Base-by-base conservation (phyloP, 1,140 invertebrate species). In the Mycetomoellerius zeteki region DNA sequence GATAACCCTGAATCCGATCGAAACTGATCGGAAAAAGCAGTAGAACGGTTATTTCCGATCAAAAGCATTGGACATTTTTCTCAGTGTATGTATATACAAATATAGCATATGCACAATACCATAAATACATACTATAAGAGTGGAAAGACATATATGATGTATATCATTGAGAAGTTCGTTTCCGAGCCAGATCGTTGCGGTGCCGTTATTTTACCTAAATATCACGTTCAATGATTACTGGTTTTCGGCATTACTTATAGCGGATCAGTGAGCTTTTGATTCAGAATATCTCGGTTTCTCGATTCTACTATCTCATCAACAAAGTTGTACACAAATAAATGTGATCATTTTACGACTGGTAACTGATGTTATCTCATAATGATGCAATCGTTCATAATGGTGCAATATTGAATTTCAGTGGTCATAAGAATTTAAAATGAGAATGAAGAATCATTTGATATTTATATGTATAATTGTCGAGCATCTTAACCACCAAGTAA, bases 161-260 rank as follows among this genome's bases (percentile, higher is more conserved):
- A 33, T 56, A 27, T 30, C 30, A 64, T 52, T 12, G 19, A 72
- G 24, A 72, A 43, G 27, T 50, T 60, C 1, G 19, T 56, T 47
- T 52, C 21, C 27, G 54, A 56, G 50, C 43, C n/a, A 10, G 73
- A 65, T 78, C 56, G 27, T 72, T 19, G 50, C 24, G 27, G 43
- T 86, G 47, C 77, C 85, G 87, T 88, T 88, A 88, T 87, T 88
- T 87, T 87, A 87, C 71, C 77, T 88, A 82, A 82, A 88, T 87
- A 87, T 87, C 60, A 7, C 14, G 64, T 80, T 60, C 37, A 60
- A 72, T 43, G 19, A 30, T 47, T 27, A 27, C 3, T 37, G n/a
- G 19, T 62, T 73, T 60, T 84, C 16, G 54, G 10, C 6, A 8
- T 37, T 69, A 14, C 54, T 50, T 60, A 24, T 60, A 21, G 12